A percentile compares a stretch with the other conserved stretches of the same genome.
These are phyloP conservation scores for Corythaeola cristata DNA, from an alignment of 2,113 vertebrate genomes.

Conservation along the genomic window DNA sequence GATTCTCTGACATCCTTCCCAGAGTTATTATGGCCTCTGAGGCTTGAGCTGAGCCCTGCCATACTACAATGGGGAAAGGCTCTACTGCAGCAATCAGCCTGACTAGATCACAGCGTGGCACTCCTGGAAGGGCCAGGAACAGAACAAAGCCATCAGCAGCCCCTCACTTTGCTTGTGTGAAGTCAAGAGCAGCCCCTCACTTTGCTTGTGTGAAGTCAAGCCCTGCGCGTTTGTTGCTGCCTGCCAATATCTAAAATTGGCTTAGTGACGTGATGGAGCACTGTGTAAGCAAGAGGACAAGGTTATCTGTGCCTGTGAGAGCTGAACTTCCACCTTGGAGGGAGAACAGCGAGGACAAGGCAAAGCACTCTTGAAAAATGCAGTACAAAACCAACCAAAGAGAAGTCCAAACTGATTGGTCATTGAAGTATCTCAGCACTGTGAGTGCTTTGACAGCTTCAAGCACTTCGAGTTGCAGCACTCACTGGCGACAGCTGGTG, in stretches of 20 bases:
- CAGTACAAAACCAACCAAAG: neutral
- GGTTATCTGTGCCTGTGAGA: neutral
- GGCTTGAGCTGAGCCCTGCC: neutral
- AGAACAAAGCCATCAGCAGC: neutral
- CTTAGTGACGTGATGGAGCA: neutral
- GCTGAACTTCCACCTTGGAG: neutral
- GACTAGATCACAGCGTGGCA: neutral
- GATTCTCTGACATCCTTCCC: neutral
- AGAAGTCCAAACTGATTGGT: neutral
- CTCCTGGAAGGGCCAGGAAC: neutral
- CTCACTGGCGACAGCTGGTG: neutral
- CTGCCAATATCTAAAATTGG: neutral
- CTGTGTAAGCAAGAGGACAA: neutral
- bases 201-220: neutral
- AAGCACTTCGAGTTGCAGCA: neutral
- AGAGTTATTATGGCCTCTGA: neutral
- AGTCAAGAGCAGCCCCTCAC: neutral
- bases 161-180: neutral
- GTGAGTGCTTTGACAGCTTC: neutral
- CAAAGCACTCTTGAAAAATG: neutral
- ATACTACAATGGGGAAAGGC: neutral
- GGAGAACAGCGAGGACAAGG: neutral
- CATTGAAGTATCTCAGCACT: neutral
- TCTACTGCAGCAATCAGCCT: neutral
- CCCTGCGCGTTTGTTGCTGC: neutral